Percentiles rank a stretch among this genome's conserved stretches.
phyloP scores from a whole-genome alignment of 2,113 vertebrate species.

The Lonchura striata region DNA sequence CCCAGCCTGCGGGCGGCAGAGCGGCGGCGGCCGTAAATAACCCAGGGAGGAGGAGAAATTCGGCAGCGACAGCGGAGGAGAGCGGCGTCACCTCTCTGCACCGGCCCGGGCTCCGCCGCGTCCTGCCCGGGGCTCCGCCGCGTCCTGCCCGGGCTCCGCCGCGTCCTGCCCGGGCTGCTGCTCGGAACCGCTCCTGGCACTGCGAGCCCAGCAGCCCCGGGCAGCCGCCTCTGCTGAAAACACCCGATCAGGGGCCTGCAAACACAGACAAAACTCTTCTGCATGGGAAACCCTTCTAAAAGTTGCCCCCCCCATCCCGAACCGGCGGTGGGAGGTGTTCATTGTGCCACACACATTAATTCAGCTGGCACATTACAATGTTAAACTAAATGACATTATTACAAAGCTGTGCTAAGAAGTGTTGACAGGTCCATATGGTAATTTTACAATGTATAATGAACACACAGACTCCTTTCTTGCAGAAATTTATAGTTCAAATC shows the following conservation, averaged over 20 bases:
- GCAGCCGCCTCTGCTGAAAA: neutral
- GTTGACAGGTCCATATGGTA: constrained; percentile 99
- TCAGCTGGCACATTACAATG: constrained; percentile 92
- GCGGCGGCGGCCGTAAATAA: neutral
- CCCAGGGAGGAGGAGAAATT: neutral
- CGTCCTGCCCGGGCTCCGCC: too few relatives aligned
- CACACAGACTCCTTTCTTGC: constrained; percentile 86
- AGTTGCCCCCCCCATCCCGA: constrained; percentile 76
- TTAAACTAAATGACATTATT: constrained; percentile 98
- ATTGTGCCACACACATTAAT: constrained; percentile 87
- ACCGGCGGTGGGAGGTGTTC: constrained; percentile 83
- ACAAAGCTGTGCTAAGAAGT: constrained; percentile 92
- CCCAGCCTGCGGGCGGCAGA: neutral
- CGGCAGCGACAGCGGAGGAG: rapidly evolving
- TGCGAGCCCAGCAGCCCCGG: neutral
- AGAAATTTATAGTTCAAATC: constrained; percentile 90
- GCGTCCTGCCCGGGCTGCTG: neutral
- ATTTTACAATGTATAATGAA: constrained; percentile 97
- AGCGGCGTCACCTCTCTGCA: too few relatives aligned
- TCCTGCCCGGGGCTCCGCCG: too few relatives aligned
- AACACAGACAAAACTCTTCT: constrained; percentile 65
- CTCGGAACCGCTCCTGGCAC: neutral
- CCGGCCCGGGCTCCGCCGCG: too few relatives aligned
- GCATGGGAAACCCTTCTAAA: constrained; percentile 74
- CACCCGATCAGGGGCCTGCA: constrained; percentile 19